Evolutionary conservation across 1,140 invertebrate genomes (phyloP).

Genomic region (Kradibia gibbosae): DNA sequence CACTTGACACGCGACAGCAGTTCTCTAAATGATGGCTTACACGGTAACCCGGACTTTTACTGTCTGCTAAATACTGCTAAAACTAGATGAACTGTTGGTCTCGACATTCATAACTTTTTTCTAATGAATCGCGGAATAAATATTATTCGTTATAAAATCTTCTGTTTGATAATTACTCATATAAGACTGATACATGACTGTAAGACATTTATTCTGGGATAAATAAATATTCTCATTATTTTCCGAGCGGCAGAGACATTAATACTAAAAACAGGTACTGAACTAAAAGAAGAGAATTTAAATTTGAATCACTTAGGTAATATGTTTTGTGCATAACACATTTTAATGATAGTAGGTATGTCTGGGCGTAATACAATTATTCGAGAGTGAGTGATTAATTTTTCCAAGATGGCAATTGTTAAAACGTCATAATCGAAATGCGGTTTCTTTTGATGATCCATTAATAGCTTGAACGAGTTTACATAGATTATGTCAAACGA

Average conservation of each 20-base stretch:
- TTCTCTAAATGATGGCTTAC: not conserved
- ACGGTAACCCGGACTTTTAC: not conserved
- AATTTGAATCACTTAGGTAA: not conserved
- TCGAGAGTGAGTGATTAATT: not conserved
- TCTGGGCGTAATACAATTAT: not conserved
- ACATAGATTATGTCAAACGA: not conserved
- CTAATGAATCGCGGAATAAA: not conserved
- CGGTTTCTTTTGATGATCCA: not conserved
- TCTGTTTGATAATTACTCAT: too few relatives aligned
- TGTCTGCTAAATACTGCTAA: not conserved
- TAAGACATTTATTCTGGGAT: not conserved
- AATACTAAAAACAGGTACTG: too few relatives aligned
- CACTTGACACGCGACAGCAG: slow-evolving; percentile 1
- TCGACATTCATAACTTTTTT: not conserved
- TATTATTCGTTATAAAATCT: too few relatives aligned
- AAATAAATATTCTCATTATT: not conserved
- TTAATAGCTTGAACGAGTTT: not conserved
- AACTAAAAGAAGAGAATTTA: too few relatives aligned
- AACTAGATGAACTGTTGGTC: slow-evolving; percentile 1
- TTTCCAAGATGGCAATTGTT: not conserved
- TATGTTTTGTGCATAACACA: not conserved
- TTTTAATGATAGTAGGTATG: not conserved
- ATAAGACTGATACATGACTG: too few relatives aligned
- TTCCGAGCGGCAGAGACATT: too few relatives aligned
- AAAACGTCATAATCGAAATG: not conserved